Evolutionary conservation across 2,113 vertebrate genomes (phyloP), one percentile per base, ranked within the genome.

Genomic region (Chauna torquata): DNA sequence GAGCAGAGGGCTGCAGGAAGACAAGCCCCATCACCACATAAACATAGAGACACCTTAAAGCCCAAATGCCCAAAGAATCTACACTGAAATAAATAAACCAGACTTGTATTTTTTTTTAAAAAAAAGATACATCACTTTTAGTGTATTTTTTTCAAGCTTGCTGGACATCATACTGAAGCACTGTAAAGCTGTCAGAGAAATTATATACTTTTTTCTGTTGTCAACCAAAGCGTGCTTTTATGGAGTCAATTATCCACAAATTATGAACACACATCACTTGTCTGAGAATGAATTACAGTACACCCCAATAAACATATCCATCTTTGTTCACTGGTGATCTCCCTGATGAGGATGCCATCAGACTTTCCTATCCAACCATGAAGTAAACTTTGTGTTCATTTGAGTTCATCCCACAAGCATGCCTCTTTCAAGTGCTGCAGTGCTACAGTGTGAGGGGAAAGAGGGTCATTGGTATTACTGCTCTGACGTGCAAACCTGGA

Each of bases 211-310:
- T 79, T 88, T 74, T 38, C 91, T 90, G 68, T 83, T 90, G 85
- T 82, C 87, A 95, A 95, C 89, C 82, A 94, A 95, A 95, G 91
- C 88, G 52, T 96, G 95, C 94, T 92, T 92, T 90, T 81, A 95
- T 81, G 71, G 88, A 90, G 80, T 88, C 72, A 91, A 71, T 96
- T 92, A 96, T 82, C 92, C 94, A 95, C 92, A 72, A 81, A 94
- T 94, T 75, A 96, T 86, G 94, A 95, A 47, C 86, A 82, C 91
- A 94, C 82, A 91, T 86, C 94, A 66, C 89, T 95, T 83, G 68
- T 81, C 97, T 92, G 89, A 72, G 79, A 91, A 94, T 65, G 82
- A 90, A 95, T 88, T 92, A 94, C n/a, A 38, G 84, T 82, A 75
- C 82, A 94, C 83, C 88, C 89, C 92, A 95, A 78, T 80, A 84